Evolutionary conservation across 2,888 invertebrate species (phyloP), one percentile per base, ranked within the genome.

Genomic region (Ectobius pallidus): DNA sequence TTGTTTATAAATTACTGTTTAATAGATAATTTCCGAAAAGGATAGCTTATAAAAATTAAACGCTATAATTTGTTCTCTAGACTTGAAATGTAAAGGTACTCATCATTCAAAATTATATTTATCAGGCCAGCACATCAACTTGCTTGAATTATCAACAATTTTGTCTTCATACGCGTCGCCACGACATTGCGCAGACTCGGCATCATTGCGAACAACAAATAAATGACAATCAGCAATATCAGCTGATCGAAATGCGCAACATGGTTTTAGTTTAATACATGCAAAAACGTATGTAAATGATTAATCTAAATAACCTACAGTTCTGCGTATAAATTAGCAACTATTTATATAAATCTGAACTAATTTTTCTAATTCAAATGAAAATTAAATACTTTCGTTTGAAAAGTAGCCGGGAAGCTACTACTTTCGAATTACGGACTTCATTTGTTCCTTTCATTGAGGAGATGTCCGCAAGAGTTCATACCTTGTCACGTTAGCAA

Each of bases 231-330:
- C 74, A 58, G 16, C 22, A 70, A 74, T 69, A 76, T 75, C 76
- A 76, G 76, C 76, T 76, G 76, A 74, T 76, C 73, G 52, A 71
- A 74, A 74, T 72, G 73, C 74, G 68, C 27, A 65, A 34, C 27
- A 25, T 34, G 11, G n/a, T n/a, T n/a, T n/a, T n/a, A n/a, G n/a
- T n/a, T n/a, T n/a, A n/a, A n/a, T n/a, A n/a, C n/a, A n/a, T n/a
- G n/a, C n/a, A n/a, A n/a, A n/a, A n/a, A n/a, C n/a, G n/a, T n/a
- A n/a, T n/a, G n/a, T n/a, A n/a, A n/a, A n/a, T n/a, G n/a, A n/a
- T n/a, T n/a, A n/a, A n/a, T n/a, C n/a, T n/a, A n/a, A n/a, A n/a
- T n/a, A n/a, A n/a, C n/a, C n/a, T n/a, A n/a, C n/a, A n/a, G n/a
- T n/a, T n/a, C n/a, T n/a, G n/a, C n/a, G n/a, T n/a, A n/a, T n/a